A percentile compares a stretch with the other conserved stretches of the same genome.
These are phyloP conservation scores for Pluvianellus socialis DNA, from an alignment of 2,113 vertebrate species.

Conservation along the genomic window DNA sequence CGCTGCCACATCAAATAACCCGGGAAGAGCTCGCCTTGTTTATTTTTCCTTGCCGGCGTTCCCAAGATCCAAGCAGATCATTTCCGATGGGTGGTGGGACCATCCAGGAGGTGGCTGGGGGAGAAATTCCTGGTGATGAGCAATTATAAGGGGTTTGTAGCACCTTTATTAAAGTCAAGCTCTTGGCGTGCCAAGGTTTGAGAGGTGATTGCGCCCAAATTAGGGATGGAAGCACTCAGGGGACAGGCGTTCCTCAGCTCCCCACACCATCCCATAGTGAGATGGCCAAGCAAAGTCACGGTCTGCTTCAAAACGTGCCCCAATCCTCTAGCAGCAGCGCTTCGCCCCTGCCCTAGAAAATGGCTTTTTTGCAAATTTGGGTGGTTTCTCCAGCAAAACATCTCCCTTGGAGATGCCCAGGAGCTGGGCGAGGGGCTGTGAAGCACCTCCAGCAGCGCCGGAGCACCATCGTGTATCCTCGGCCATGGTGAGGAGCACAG, in stretches of 20 bases:
- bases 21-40: accelerated
- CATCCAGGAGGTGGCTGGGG: not conserved
- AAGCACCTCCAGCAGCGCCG: not conserved
- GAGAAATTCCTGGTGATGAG: not conserved
- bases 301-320: not conserved
- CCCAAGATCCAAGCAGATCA: accelerated
- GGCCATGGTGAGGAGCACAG: accelerated
- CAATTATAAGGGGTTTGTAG: accelerated
- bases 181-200: not conserved
- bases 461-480: accelerated
- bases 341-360: not conserved
- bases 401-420: not conserved
- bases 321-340: accelerated
- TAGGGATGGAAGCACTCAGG: accelerated
- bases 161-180: not conserved
- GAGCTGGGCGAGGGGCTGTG: not conserved
- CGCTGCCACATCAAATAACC: accelerated
- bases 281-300: not conserved
- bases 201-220: not conserved
- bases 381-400: not conserved
- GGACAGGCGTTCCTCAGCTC: not conserved
- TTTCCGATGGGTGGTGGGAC: not conserved
- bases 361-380: not conserved
- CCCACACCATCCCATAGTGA: accelerated
- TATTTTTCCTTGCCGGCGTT: accelerated